phyloP scores from a whole-genome alignment of 2,888 invertebrate genomes.

The Torymus texanus region DNA sequence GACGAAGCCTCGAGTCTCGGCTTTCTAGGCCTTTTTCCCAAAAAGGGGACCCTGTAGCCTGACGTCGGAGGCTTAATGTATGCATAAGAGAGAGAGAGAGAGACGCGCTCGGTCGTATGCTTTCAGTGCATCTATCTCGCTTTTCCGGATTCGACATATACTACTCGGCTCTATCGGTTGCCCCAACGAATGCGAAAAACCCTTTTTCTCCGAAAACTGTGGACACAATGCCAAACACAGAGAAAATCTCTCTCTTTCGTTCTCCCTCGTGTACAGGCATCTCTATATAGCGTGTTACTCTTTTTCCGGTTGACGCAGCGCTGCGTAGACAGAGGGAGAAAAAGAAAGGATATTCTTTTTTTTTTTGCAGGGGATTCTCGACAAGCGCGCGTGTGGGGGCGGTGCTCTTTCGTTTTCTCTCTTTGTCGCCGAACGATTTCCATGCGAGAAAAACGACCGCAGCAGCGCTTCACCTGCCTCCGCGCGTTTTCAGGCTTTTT shows the following conservation, averaged over 20 bases:
- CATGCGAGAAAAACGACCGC: slow-evolving; percentile 40
- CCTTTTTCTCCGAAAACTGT: slow-evolving; percentile 58
- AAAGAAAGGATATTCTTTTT: slow-evolving; percentile 7
- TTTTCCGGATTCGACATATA: slow-evolving; percentile 30
- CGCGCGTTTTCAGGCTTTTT: slow-evolving; percentile 43
- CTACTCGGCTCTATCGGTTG: background rate
- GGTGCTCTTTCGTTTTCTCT: background rate
- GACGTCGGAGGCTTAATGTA: slow-evolving; percentile 16
- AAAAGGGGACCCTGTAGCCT: background rate
- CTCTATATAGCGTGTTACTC: background rate
- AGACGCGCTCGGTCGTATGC: background rate
- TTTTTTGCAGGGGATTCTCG: slow-evolving; percentile 23
- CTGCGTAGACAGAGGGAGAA: background rate
- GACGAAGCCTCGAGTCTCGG: background rate
- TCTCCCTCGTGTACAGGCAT: no score
- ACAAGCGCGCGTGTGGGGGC: no score
- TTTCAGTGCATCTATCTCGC: background rate
- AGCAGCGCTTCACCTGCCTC: slow-evolving; percentile 39
- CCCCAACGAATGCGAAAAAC: slow-evolving; percentile 50
- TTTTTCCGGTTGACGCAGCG: slow-evolving; percentile 18
- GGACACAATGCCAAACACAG: background rate
- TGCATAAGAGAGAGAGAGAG: slow-evolving; percentile 21
- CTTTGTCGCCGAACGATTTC: slow-evolving; percentile 43
- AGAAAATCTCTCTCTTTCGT: no score
- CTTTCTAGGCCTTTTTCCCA: slow-evolving; percentile 18